These are phyloP conservation scores for Cryptotermes secundus DNA, from an alignment of 1,140 invertebrate species.

Conservation along the genomic window DNA sequence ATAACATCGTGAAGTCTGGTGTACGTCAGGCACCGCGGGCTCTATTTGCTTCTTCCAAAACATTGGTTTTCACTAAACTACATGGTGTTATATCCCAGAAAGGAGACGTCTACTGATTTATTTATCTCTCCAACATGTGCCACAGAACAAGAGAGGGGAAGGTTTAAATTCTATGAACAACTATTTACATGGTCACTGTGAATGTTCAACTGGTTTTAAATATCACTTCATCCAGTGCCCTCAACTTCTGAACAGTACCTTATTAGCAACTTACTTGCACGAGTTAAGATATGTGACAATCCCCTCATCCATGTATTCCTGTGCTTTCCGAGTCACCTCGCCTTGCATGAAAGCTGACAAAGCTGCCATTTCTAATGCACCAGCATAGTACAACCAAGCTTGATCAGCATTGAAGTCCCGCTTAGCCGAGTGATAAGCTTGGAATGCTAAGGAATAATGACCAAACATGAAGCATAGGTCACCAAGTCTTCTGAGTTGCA, in stretches of 20 bases:
- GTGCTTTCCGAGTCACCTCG: conserved; percentile 70
- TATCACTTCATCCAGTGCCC: no score
- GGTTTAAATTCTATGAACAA: not conserved
- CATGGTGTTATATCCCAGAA: no score
- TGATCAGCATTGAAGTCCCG: conserved; percentile 94
- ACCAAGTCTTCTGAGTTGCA: conserved; percentile 87
- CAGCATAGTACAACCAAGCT: conserved; percentile 96
- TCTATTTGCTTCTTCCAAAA: no score
- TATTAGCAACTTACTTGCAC: conserved; percentile 66
- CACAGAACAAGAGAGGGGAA: no score
- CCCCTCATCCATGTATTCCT: conserved; percentile 90
- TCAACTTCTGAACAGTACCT: no score
- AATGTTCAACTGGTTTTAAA: not conserved
- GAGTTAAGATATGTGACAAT: conserved; percentile 86
- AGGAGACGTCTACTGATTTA: no score
- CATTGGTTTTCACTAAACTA: no score
- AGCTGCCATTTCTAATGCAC: conserved; percentile 93
- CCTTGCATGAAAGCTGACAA: conserved; percentile 88
- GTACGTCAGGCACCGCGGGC: no score
- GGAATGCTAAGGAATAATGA: conserved; percentile 89
- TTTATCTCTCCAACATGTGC: no score
- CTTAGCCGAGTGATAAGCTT: conserved; percentile 92
- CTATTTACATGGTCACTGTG: not conserved
- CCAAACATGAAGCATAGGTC: conserved; percentile 97
- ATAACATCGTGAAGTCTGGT: no score